These are phyloP conservation scores for Eueides isabella DNA, from an alignment of 1,140 invertebrate species.

Conservation along the genomic window DNA sequence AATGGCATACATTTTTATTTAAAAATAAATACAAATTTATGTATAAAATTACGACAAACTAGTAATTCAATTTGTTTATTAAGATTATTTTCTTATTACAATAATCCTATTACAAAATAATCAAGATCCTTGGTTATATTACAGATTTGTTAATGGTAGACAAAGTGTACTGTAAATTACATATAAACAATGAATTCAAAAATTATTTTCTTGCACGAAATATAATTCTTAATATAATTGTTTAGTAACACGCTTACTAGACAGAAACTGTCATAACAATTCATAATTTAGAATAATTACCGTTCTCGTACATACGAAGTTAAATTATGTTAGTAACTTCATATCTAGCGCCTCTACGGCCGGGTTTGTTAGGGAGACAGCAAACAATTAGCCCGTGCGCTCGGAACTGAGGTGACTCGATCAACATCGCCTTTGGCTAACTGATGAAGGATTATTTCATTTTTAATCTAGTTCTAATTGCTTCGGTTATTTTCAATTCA, in stretches of 20 bases:
- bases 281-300: background rate
- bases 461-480: conserved; percentile 3
- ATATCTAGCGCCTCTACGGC: conserved; percentile 29
- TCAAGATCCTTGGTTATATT: too few relatives aligned
- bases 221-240: too few relatives aligned
- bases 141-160: too few relatives aligned
- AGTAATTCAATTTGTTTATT: too few relatives aligned
- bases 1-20: background rate
- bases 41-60: background rate
- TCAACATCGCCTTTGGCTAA: conserved; percentile 55
- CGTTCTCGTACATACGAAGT: background rate
- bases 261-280: background rate
- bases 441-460: conserved; percentile 40
- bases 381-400: conserved; percentile 49
- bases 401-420: conserved; percentile 50
- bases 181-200: too few relatives aligned
- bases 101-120: too few relatives aligned
- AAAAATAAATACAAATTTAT: background rate
- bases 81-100: too few relatives aligned
- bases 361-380: conserved; percentile 35
- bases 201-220: too few relatives aligned
- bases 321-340: background rate
- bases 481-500: background rate
- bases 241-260: background rate
- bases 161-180: too few relatives aligned